phyloP scores from a whole-genome alignment of 92 coral and sea anemone species.

The Paramuricea clavata region DNA sequence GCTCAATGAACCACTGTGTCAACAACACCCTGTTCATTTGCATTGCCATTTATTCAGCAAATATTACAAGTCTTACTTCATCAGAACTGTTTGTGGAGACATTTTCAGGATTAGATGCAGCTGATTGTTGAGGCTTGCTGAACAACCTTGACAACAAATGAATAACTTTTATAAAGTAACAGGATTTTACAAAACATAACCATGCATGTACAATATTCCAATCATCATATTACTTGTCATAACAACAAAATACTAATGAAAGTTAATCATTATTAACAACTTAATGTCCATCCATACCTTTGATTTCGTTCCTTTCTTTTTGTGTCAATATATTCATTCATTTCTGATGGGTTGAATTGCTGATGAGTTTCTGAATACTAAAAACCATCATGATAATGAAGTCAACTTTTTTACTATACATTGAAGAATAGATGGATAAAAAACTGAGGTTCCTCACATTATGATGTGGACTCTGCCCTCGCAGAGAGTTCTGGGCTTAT shows the following conservation, averaged over 20 bases:
- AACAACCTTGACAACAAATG: constrained; percentile 23
- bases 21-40: too few relatives aligned
- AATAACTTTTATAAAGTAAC: background rate
- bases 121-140: constrained; percentile 23
- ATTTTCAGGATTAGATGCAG: background rate
- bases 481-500: too few relatives aligned
- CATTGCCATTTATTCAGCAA: too few relatives aligned
- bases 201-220: background rate
- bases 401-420: too few relatives aligned
- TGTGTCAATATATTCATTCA: constrained; percentile 47
- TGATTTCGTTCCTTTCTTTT: constrained; percentile 35
- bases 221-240: background rate
- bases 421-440: too few relatives aligned
- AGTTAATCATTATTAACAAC: too few relatives aligned
- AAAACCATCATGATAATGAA: constrained; percentile 6
- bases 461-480: too few relatives aligned
- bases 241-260: too few relatives aligned
- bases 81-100: background rate
- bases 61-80: constrained; percentile 8
- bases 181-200: background rate
- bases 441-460: too few relatives aligned
- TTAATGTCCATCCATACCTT: too few relatives aligned
- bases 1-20: too few relatives aligned
- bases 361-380: constrained; percentile 46
- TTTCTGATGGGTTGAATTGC: constrained; percentile 38